Conservation (phyloP, 2,888 invertebrate genomes). For the Lagria hirta region DNA sequence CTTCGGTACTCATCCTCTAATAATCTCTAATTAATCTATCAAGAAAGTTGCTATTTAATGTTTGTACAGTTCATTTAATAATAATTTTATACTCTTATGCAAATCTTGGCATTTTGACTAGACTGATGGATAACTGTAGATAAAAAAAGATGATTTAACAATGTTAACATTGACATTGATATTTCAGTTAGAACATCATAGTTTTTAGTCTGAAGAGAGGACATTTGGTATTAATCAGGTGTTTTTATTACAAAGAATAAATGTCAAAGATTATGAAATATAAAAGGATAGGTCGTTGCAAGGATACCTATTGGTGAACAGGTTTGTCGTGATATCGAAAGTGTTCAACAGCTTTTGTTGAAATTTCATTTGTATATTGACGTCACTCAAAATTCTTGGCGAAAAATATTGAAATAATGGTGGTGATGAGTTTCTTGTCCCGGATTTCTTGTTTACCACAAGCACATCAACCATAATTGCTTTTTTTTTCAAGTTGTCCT, state of each 20-base stretch:
- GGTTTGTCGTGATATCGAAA: conserved; percentile 24
- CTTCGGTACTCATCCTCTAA: too few species aligned
- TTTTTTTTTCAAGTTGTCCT: too few species aligned
- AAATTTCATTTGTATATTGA: conserved; percentile 10
- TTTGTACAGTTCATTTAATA: conserved; percentile 7
- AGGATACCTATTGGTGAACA: conserved; percentile 26
- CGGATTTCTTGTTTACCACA: not conserved
- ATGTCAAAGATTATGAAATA: conserved; percentile 34
- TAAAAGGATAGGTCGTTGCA: conserved; percentile 35
- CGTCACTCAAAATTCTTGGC: conserved; percentile 1
- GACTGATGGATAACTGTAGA: too few species aligned
- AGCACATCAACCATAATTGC: not conserved
- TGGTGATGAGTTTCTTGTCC: not conserved
- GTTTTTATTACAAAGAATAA: conserved; percentile 9
- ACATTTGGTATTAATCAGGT: too few species aligned
- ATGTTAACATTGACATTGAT: conserved; percentile 19
- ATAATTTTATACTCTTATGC: conserved; percentile 15
- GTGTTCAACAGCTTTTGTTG: conserved; percentile 15
- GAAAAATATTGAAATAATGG: conserved; percentile 2
- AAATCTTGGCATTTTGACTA: too few species aligned
- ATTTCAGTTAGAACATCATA: not conserved
- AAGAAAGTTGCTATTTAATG: conserved; percentile 16
- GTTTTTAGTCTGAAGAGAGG: conserved; percentile 1
- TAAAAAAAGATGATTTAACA: too few species aligned
- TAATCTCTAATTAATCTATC: too few species aligned